Conservation (phyloP, 2,113 vertebrate genomes). For the Amphilophus citrinellus region DNA sequence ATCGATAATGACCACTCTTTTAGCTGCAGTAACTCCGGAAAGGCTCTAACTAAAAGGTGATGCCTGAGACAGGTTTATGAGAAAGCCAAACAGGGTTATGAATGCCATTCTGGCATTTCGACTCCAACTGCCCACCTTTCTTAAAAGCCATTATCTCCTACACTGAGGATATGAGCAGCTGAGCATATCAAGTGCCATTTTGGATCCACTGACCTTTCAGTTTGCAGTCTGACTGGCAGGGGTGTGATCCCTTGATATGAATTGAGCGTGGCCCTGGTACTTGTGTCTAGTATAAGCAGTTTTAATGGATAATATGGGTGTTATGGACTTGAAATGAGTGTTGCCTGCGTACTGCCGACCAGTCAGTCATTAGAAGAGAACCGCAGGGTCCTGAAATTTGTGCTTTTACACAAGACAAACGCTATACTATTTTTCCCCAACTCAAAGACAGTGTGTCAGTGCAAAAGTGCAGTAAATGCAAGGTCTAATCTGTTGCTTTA, state of each 20-base stretch:
- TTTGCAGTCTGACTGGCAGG: slow-evolving; percentile 35
- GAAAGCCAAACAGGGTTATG: slow-evolving; percentile 27
- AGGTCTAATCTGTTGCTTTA: not conserved
- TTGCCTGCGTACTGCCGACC: not conserved
- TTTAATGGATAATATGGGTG: not conserved
- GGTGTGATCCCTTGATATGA: slow-evolving; percentile 38
- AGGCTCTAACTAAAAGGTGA: slow-evolving; percentile 21
- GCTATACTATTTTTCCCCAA: too few relatives aligned
- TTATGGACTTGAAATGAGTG: not conserved
- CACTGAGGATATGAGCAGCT: slow-evolving; percentile 39
- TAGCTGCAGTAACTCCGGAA: not conserved
- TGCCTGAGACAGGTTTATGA: slow-evolving; percentile 25
- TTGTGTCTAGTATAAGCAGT: not conserved
- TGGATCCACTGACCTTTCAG: slow-evolving; percentile 61
- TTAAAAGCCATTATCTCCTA: slow-evolving; percentile 51
- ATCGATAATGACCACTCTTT: slow-evolving; percentile 16
- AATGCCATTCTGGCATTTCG: slow-evolving; percentile 56
- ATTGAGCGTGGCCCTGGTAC: not conserved
- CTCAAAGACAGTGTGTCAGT: not conserved
- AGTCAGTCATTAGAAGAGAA: not conserved
- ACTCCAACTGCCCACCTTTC: slow-evolving; percentile 21
- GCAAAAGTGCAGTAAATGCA: not conserved
- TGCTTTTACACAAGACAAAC: not conserved
- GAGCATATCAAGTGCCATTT: slow-evolving; percentile 62
- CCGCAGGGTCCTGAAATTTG: not conserved